Percentiles rank a stretch among this genome's conserved stretches.
Evolutionary conservation across 2,113 vertebrate genomes (phyloP).

Genomic region (Corydoras maculifer): DNA sequence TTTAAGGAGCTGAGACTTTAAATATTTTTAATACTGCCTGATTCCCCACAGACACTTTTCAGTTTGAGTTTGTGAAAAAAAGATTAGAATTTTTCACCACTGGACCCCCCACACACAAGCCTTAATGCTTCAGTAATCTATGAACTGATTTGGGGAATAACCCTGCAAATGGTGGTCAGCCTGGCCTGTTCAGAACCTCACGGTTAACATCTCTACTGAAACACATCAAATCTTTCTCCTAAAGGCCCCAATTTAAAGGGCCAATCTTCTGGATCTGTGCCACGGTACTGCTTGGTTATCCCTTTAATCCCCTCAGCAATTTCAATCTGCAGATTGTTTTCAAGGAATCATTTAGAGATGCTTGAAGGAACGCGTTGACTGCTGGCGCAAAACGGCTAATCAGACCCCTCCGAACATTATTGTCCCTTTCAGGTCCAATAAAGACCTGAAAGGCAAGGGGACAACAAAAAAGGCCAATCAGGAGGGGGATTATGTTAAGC

Average conservation of each 20-base stretch:
- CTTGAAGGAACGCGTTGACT: constrained; percentile 45
- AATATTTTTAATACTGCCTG: constrained; percentile 13
- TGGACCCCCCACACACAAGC: constrained; percentile 24
- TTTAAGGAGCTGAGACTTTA: constrained; percentile 28
- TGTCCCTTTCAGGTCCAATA: constrained; percentile 37
- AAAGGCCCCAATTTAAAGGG: constrained; percentile 11
- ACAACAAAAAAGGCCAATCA: constrained; percentile 46
- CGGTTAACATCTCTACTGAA: constrained; percentile 32
- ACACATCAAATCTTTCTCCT: constrained; percentile 31
- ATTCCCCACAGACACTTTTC: constrained; percentile 16
- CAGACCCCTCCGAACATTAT: constrained; percentile 39
- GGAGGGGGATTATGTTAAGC: constrained; percentile 45
- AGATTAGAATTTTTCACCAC: constrained; percentile 29
- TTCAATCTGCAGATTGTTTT: constrained; percentile 48
- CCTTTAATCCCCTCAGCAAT: constrained; percentile 44
- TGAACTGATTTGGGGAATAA: constrained; percentile 1
- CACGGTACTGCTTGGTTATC: constrained; percentile 17
- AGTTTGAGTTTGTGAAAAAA: constrained; percentile 23
- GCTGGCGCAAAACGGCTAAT: constrained; percentile 44
- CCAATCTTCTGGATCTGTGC: constrained; percentile 29
- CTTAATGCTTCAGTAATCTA: constrained; percentile 4
- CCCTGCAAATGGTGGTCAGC: constrained; percentile 8
- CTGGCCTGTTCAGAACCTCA: constrained; percentile 17
- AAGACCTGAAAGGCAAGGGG: constrained; percentile 34
- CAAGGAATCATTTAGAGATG: constrained; percentile 44